Conservation (phyloP, 2,797 vertebrate species). For the Pipistrellus pipistrellus region DNA sequence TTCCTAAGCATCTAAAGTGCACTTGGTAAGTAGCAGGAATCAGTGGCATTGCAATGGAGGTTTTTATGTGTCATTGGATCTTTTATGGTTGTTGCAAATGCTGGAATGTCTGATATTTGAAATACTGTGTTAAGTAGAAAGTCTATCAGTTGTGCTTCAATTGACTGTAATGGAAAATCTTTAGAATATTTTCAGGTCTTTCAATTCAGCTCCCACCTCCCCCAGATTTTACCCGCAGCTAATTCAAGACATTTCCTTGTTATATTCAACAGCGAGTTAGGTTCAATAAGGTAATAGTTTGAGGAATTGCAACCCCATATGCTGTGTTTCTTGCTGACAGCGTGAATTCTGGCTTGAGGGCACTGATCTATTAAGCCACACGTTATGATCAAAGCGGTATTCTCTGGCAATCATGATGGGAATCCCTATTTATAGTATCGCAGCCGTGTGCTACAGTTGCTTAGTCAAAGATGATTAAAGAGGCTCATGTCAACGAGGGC, state of each 20-base stretch:
- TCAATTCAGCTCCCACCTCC: background rate
- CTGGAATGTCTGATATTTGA: background rate
- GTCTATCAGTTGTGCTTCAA: background rate
- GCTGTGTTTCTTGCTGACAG: constrained; percentile 61
- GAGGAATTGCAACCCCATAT: constrained; percentile 8
- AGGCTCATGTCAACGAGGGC: background rate
- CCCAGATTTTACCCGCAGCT: background rate
- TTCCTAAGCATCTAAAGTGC: background rate
- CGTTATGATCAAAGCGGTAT: constrained; percentile 60
- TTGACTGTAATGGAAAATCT: constrained; percentile 3
- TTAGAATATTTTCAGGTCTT: background rate
- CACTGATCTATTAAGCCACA: constrained; percentile 53
- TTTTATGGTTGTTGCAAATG: constrained; percentile 45
- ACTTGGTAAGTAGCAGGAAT: constrained; percentile 47
- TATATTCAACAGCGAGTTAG: constrained; percentile 38
- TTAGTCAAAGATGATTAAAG: constrained; percentile 67
- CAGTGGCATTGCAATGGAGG: background rate
- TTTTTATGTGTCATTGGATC: constrained; percentile 28
- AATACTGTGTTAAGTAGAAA: constrained; percentile 19
- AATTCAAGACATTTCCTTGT: constrained; percentile 40
- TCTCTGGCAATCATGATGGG: background rate
- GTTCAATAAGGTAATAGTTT: background rate
- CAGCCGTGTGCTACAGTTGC: background rate
- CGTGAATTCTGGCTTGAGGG: constrained; percentile 56
- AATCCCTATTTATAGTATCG: background rate